A percentile compares a stretch with the other conserved stretches of the same genome.
Conservation (phyloP, 2,797 vertebrate genomes). For the Pangasius macronema region DNA sequence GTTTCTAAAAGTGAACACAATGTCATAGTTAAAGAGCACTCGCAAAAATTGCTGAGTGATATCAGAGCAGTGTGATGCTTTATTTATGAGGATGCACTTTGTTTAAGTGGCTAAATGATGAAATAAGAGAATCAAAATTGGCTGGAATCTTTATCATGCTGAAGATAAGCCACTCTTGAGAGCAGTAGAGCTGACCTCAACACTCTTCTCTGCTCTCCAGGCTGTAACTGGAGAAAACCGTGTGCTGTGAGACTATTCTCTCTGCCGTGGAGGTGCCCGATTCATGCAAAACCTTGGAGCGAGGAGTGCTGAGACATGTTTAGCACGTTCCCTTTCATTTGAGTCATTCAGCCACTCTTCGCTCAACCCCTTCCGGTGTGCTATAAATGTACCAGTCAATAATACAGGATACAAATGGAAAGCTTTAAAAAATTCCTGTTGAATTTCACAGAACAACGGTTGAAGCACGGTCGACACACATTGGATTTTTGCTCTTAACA, state of each 20-base stretch:
- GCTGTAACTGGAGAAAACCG: constrained; percentile 30
- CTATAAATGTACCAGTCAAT: neutral
- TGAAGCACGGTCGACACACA: neutral
- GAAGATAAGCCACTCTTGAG: constrained; percentile 22
- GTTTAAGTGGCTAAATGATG: constrained; percentile 46
- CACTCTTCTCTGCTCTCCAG: constrained; percentile 22
- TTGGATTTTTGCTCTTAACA: neutral
- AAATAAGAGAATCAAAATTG: constrained; percentile 37
- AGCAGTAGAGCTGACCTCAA: constrained; percentile 40
- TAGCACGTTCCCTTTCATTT: neutral
- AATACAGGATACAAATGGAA: neutral
- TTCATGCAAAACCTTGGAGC: constrained; percentile 1
- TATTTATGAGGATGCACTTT: constrained; percentile 44
- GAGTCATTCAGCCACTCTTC: neutral
- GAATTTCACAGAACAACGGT: neutral
- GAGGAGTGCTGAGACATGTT: neutral
- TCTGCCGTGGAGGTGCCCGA: neutral
- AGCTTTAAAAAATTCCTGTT: neutral
- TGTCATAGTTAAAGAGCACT: neutral
- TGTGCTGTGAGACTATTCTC: neutral
- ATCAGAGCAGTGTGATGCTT: constrained; percentile 19
- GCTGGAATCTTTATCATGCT: constrained; percentile 17
- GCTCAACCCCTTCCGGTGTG: neutral
- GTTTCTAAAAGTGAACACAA: neutral
- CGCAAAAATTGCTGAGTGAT: constrained; percentile 3